phyloP scores from a whole-genome alignment of 2,797 vertebrate species.

The Rhinatrema bivittatum region DNA sequence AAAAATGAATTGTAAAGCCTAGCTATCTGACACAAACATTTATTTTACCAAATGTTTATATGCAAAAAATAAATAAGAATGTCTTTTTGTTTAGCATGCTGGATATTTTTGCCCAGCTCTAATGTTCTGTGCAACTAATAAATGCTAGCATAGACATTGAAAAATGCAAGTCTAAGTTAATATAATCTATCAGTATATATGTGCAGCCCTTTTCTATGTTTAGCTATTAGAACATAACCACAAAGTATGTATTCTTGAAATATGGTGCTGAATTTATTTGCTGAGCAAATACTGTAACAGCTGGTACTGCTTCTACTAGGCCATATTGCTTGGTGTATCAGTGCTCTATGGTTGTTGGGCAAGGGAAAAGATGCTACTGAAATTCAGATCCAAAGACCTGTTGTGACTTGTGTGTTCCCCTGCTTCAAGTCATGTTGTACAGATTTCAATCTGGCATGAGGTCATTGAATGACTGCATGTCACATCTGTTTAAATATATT shows the following conservation, averaged over 20 bases:
- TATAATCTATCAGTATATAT: constrained; percentile 11
- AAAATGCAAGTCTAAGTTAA: constrained; percentile 10
- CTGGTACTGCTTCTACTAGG: constrained; percentile 9
- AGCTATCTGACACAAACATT: no score
- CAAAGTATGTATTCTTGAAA: constrained; percentile 1
- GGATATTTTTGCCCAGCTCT: no score
- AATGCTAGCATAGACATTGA: constrained; percentile 1
- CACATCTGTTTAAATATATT: no score
- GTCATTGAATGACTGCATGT: no score
- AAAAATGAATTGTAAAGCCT: no score
- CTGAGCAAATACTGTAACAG: background rate
- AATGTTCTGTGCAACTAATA: constrained; percentile 13
- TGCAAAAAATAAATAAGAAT: no score
- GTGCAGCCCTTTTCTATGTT: constrained; percentile 6
- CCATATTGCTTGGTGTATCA: background rate
- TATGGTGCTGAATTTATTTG: constrained; percentile 1
- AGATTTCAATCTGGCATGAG: no score
- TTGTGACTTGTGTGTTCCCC: no score
- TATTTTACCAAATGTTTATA: no score
- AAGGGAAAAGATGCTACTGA: background rate
- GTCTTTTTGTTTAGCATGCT: no score
- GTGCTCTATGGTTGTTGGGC: constrained; percentile 2
- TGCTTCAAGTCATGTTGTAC: no score
- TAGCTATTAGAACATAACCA: background rate
- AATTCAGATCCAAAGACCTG: no score